These are phyloP conservation scores for Pogonomyrmex californicus DNA, from an alignment of 1,140 invertebrate species.

Conservation along the genomic window DNA sequence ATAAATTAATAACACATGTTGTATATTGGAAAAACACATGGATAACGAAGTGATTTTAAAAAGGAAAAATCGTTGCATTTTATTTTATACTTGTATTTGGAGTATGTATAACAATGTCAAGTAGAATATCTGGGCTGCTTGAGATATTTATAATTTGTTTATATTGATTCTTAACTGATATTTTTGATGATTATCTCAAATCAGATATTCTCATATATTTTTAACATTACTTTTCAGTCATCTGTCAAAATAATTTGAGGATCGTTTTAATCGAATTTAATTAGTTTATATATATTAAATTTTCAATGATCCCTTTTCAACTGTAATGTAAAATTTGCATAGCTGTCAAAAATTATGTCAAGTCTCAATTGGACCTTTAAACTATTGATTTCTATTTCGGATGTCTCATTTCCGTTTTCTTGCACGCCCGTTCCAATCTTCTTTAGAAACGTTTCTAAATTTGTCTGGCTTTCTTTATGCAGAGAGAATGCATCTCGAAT, in stretches of 20 bases:
- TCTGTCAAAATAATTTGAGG: not conserved
- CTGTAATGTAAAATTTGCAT: not conserved
- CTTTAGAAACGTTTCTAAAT: not conserved
- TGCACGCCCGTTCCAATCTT: not conserved
- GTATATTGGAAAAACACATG: not conserved
- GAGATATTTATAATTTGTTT: not conserved
- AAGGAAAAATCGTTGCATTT: not conserved
- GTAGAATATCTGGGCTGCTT: not conserved
- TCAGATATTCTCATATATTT: conserved; percentile 16
- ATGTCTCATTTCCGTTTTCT: not conserved
- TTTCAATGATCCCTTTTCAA: not conserved
- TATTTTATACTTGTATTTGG: not conserved
- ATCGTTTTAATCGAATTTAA: conserved; percentile 16
- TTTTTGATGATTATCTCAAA: conserved; percentile 22
- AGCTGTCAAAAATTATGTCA: no score
- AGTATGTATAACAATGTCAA: not conserved
- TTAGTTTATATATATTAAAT: not conserved
- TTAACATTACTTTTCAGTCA: not conserved
- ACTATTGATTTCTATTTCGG: no score
- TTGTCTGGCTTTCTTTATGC: not conserved
- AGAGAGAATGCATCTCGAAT: not conserved
- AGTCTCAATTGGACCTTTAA: no score
- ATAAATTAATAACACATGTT: not conserved
- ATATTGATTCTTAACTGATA: conserved; percentile 38
- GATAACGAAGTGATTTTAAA: not conserved